These are phyloP conservation scores for Cephus nigrinus DNA, from an alignment of 2,888 invertebrate genomes.

Conservation along the genomic window DNA sequence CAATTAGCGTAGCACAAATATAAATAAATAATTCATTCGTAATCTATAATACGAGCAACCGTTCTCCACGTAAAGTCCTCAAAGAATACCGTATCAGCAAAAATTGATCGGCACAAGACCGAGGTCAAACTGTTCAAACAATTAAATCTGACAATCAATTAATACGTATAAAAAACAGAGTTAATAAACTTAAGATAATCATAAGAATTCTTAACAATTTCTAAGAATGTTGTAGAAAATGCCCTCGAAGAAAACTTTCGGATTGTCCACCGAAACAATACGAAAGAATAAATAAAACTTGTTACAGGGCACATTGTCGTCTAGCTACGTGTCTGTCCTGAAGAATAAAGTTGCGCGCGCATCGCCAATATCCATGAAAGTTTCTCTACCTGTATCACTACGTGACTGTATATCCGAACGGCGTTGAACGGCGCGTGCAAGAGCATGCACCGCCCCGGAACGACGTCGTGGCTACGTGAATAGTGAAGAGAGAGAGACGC, in stretches of 20 bases:
- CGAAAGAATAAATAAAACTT: background rate
- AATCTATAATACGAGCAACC: background rate
- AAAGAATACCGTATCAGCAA: background rate
- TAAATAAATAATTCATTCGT: background rate
- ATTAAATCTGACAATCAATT: background rate
- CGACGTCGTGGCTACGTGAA: background rate
- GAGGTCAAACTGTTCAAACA: background rate
- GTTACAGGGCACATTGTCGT: background rate
- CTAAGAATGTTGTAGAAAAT: background rate
- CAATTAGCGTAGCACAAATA: background rate
- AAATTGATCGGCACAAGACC: background rate
- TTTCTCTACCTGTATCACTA: constrained; percentile 19
- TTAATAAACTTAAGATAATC: background rate
- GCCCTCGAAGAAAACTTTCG: background rate
- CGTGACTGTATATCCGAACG: constrained; percentile 13
- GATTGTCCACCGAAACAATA: background rate
- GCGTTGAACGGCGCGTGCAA: constrained; percentile 17
- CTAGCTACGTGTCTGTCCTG: constrained; percentile 20
- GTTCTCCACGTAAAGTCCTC: background rate
- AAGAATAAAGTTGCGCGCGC: constrained; percentile 21
- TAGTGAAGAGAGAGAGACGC: constrained; percentile 15
- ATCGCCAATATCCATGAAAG: constrained; percentile 10
- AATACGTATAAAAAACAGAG: background rate
- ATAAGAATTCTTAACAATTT: background rate
- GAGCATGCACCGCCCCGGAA: constrained; percentile 25